Conservation (phyloP, 2,797 vertebrate genomes). For the Tragelaphus eurycerus region DNA sequence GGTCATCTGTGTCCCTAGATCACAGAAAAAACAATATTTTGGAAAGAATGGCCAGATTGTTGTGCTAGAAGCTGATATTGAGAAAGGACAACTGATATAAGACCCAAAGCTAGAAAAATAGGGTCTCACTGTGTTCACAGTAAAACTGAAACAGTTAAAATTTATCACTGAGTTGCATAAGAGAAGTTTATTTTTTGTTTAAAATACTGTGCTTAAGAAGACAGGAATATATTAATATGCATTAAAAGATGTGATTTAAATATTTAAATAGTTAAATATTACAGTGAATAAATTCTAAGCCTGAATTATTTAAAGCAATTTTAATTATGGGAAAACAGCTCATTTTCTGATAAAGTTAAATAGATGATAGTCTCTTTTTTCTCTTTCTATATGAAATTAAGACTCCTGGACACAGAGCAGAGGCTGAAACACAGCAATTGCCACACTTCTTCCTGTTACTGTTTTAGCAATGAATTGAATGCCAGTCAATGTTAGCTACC, state of each 20-base stretch:
- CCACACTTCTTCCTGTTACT: slow-evolving; percentile 67
- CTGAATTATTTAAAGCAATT: neutral
- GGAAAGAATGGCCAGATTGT: neutral
- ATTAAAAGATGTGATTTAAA: neutral
- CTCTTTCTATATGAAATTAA: slow-evolving; percentile 11
- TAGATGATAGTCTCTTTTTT: neutral
- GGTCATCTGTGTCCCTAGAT: neutral
- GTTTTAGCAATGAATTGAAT: slow-evolving; percentile 66
- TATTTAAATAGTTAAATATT: neutral
- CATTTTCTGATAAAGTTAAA: slow-evolving; percentile 32
- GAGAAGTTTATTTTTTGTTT: neutral
- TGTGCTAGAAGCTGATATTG: neutral
- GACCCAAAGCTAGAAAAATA: neutral
- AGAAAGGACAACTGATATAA: neutral
- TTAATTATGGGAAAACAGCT: neutral
- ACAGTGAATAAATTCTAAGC: neutral
- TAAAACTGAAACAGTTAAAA: neutral
- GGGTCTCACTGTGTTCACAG: neutral
- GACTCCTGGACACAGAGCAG: slow-evolving; percentile 13
- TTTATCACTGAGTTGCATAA: neutral
- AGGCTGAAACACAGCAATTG: slow-evolving; percentile 56
- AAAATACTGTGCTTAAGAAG: neutral
- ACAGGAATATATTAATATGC: neutral
- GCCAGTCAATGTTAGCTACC: slow-evolving; percentile 76
- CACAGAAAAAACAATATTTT: neutral